Base-by-base conservation (phyloP, 2,888 invertebrate genomes). In the Ormyrus rosae region DNA sequence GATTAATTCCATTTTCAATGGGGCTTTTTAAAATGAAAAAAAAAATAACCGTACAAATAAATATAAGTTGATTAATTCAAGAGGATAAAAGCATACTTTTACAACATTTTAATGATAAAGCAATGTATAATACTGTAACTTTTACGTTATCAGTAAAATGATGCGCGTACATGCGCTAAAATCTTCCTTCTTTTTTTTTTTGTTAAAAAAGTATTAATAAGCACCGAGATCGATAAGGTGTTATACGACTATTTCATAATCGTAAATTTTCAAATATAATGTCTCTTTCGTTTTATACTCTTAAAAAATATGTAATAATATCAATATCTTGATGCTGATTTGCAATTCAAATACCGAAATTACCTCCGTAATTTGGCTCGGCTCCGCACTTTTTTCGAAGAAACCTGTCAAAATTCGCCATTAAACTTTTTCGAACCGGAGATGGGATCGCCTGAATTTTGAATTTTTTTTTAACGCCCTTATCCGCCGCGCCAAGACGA, bases 1-100 rank as follows among this genome's bases (percentile, higher is more conserved):
- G 72, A 78, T 72, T 78, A 68, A 81, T 69, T 79, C 72, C 67
- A 79, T 70, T 79, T 76, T 78, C 78, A 61, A 56, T 48, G 13
- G 69, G 48, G 76, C 67, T 76, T 74, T 74, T 55, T 51, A 51
- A 65, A 71, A 70, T 56, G 71, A 34, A 34, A 80, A 34, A 34
- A 80, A 73, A 80, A 76, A 76, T 51, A 8, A 19, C 34, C 73
- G 45, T 68, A 51, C 67, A 51, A 76, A 76, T 73, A 70, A 71
- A 60, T 64, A 61, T 67, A 70, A 64, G 48, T 65, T 80, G 53
- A 76, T 71, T 75, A 76, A 80, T 80, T 71, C 75, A 58, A 50
- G 45, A 34, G 64, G 56, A 78, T 74, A 73, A 70, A 72, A 58
- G 67, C 72, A 48, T 68, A 50, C 68, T 71, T 56, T 67, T 63